A percentile compares a stretch with the other conserved stretches of the same genome.
phyloP scores from a whole-genome alignment of 1,140 invertebrate genomes.

The Muscidifurax raptorellus region DNA sequence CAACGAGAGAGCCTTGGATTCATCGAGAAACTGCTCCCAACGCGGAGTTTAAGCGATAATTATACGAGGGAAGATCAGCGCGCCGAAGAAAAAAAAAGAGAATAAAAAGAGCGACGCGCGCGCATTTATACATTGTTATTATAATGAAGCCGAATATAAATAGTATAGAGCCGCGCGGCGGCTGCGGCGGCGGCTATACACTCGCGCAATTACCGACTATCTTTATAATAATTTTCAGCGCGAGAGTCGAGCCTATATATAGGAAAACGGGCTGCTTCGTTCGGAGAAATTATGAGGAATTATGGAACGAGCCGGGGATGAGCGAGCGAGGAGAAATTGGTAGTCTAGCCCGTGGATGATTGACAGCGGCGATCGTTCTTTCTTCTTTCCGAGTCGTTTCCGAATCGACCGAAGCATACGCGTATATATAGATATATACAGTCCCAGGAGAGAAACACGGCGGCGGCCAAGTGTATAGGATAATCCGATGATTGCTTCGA shows the following conservation, averaged over 20 bases:
- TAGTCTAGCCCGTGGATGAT: constrained; percentile 75
- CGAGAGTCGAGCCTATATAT: constrained; percentile 60
- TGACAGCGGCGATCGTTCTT: constrained; percentile 66
- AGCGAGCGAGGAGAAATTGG: constrained; percentile 69
- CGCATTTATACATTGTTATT: constrained; percentile 73
- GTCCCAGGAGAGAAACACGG: not conserved
- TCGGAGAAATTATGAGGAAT: constrained; percentile 74
- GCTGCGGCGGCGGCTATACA: constrained; percentile 67
- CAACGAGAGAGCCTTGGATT: too few relatives aligned
- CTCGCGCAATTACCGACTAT: constrained; percentile 71
- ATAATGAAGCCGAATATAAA: constrained; percentile 75
- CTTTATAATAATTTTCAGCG: constrained; percentile 73
- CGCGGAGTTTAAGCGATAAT: constrained; percentile 39
- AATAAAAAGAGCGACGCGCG: constrained; percentile 1
- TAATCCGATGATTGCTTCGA: constrained; percentile 45
- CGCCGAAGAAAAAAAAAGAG: too few relatives aligned
- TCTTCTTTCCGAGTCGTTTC: constrained; percentile 9
- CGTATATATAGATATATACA: not conserved
- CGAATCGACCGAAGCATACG: not conserved
- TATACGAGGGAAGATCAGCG: not conserved
- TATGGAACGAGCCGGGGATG: constrained; percentile 60
- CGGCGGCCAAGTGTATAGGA: not conserved
- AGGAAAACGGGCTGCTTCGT: constrained; percentile 60
- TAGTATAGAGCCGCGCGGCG: constrained; percentile 62
- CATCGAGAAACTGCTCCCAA: not conserved